A percentile compares a stretch with the other conserved stretches of the same genome.
These are phyloP conservation scores for Drepana arcuata DNA, from an alignment of 1,140 invertebrate species.

Conservation along the genomic window DNA sequence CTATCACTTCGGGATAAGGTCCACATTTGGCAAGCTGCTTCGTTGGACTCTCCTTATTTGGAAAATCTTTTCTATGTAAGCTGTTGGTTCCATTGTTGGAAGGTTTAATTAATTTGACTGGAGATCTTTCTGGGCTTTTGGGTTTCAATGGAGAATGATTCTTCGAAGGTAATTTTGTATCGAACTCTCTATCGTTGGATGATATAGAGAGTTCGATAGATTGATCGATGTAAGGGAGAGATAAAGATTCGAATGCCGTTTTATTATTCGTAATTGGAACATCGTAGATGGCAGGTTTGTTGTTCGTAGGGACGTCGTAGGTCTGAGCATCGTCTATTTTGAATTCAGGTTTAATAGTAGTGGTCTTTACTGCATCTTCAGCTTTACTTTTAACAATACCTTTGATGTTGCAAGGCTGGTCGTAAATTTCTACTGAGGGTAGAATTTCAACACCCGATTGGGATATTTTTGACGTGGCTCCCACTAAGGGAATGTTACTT, in stretches of 20 bases:
- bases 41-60: conserved; percentile 27
- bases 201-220: conserved; percentile 60
- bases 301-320: conserved; percentile 61
- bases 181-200: conserved; percentile 62
- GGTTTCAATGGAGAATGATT: conserved; percentile 42
- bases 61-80: conserved; percentile 49
- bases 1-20: conserved; percentile 49
- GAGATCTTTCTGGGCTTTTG: conserved; percentile 29
- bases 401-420: conserved; percentile 48
- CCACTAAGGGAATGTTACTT: conserved; percentile 65
- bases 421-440: conserved; percentile 63
- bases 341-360: conserved; percentile 38
- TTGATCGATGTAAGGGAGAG: conserved; percentile 60
- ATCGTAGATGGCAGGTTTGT: conserved; percentile 51
- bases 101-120: conserved; percentile 42
- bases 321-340: conserved; percentile 45
- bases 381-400: conserved; percentile 19
- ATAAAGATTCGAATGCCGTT: conserved; percentile 55
- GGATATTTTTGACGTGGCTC: conserved; percentile 67
- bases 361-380: conserved; percentile 24
- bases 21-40: conserved; percentile 43
- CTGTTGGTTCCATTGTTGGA: conserved; percentile 41
- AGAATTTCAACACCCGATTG: conserved; percentile 66
- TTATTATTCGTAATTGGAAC: conserved; percentile 54
- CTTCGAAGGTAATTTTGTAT: conserved; percentile 59